phyloP scores from a whole-genome alignment of 2,888 invertebrate genomes.

The Pteria penguin region DNA sequence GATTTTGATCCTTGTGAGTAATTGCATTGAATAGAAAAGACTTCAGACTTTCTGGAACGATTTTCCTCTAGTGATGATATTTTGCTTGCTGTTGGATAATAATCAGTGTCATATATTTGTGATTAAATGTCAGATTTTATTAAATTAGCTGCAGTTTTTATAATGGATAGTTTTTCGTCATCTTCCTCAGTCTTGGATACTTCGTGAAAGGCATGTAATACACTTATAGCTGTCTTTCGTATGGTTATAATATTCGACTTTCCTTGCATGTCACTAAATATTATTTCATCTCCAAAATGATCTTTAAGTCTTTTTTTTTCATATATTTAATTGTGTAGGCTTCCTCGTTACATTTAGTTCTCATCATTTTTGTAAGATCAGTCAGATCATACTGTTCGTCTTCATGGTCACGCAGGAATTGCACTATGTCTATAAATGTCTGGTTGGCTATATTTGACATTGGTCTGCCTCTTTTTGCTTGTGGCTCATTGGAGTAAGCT shows the following conservation, averaged over 20 bases:
- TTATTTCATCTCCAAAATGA: conserved; percentile 47
- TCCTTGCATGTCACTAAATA: conserved; percentile 48
- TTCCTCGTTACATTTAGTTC: conserved; percentile 17
- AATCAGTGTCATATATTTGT: background rate
- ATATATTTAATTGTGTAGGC: conserved; percentile 38
- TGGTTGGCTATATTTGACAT: background rate
- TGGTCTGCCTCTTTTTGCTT: conserved; percentile 9
- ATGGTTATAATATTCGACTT: conserved; percentile 49
- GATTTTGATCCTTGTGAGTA: background rate
- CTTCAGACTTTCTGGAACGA: background rate
- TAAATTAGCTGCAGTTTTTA: conserved; percentile 40
- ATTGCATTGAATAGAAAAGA: background rate
- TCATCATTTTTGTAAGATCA: conserved; percentile 38
- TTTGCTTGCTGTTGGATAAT: background rate
- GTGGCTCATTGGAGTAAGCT: background rate
- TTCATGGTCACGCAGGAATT: conserved; percentile 38
- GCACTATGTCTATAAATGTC: conserved; percentile 6
- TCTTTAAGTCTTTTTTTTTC: conserved; percentile 39
- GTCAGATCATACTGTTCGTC: conserved; percentile 35
- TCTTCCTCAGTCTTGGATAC: conserved; percentile 1
- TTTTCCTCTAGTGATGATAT: background rate
- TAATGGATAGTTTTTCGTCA: conserved; percentile 26
- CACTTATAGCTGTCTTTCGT: conserved; percentile 39
- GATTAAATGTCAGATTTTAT: conserved; percentile 52
- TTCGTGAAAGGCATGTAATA: conserved; percentile 44